Evolutionary conservation across 1,140 invertebrate species (phyloP), one percentile per base, ranked within the genome.

Genomic region (Drosophila murphyi): DNA sequence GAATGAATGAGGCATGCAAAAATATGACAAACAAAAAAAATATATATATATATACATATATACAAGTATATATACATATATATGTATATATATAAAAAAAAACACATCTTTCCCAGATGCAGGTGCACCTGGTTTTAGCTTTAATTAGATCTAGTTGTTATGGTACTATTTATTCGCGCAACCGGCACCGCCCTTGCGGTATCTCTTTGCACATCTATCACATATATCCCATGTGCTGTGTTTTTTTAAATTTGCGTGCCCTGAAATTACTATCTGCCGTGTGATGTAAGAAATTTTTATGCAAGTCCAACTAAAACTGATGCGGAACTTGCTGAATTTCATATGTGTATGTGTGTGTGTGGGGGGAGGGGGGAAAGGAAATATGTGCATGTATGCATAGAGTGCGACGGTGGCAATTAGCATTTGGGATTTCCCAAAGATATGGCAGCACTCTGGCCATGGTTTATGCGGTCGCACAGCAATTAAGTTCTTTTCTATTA

Each of bases 401-500:
- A 67, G 32, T 60, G 56, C 70, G 6, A 79, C 6, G 60, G 61
- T 73, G 56, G 68, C 74, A 81, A 81, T 81, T 81, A 61, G 62
- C 28, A 12, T 35, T 32, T 32, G 41, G 51, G 32, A 28, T 43
- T 52, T 41, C 35, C 29, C 48, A 52, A 41, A 52, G 35, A 35
- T 54, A 28, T 51, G 35, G 5, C 60, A 56, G 56, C 34, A 31
- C 34, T 31, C 56, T 78, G 83, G 82, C 82, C 82, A 87, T 87
- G 79, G 68, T 64, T 62, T 55, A 43, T 74, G 72, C 61, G 67
- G 75, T 71, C 82, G 37, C 68, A 73, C 41, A 78, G 60, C 76
- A 88, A 87, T 87, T 88, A 87, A 80, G 72, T 82, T 86, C 79
- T 86, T 72, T 76, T 8, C 32, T 31, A 75, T 71, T 75, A 75